Evolutionary conservation across 2,888 invertebrate species (phyloP), one percentile per base, ranked within the genome.

Genomic region (Melanostoma scalare): DNA sequence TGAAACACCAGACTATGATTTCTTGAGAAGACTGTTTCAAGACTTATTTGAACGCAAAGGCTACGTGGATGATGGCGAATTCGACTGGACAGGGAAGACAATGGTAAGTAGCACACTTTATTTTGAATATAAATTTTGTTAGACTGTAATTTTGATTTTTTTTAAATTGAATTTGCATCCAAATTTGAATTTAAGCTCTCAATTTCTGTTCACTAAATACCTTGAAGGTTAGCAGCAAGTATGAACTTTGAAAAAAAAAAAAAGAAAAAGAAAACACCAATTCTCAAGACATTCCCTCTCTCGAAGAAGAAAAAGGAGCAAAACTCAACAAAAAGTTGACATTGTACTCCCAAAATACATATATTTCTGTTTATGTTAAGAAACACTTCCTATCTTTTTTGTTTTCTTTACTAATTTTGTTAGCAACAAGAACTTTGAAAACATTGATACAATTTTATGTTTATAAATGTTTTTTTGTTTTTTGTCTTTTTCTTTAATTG

Each of bases 1-100:
- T 93, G 99, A 99, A 94, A 98, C 98, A 87, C 99, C 99, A 79
- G 99, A 99, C 93, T 99, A 99, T 93, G 98, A 99, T 92, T 99
- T 99, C 93, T 94, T 99, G 92, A 94, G 98, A 90, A 97, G 97
- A 92, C 94, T 98, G 92, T 99, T 99, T 93, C 95, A 96, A 92
- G 97, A 96, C 92, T 94, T 98, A 89, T 97, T 96, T 93, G 96
- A 96, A 88, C 94, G 96, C 88, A 95, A 95, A 92, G 96, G 96
- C 87, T 96, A 95, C 92, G 94, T 94, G 88, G 96, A 97, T 92
- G 97, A 98, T 92, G 96, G 96, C 87, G 96, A 97, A 91, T 98
- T 97, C 92, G 98, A 98, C 93, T 98, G 98, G 98, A 96, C 97
- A 92, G 97, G 97, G 92, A 97, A 96, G 92, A 93, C 94, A 80